Percentiles rank a stretch among this genome's conserved stretches.
Evolutionary conservation across 2,888 invertebrate species (phyloP).

Genomic region (Apantesis nais): DNA sequence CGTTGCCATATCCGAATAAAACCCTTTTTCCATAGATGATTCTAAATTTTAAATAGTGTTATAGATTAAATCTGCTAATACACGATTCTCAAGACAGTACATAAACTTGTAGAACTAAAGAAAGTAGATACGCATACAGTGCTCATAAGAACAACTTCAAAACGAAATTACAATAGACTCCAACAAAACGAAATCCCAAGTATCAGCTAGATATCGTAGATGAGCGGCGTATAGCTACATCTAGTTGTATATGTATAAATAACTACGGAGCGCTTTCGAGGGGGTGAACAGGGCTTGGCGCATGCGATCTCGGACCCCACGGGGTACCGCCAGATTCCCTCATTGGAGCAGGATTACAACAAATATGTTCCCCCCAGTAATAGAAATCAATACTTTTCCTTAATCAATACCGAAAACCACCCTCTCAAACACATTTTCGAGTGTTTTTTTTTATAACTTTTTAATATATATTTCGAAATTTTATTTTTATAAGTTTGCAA

Average conservation of each 20-base stretch:
- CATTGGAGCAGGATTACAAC: conserved; percentile 47
- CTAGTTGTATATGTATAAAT: conserved; percentile 42
- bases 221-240: conserved; percentile 18
- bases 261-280: conserved; percentile 52
- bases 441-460: background rate
- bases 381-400: conserved; percentile 58
- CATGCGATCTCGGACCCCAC: conserved; percentile 54
- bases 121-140: background rate
- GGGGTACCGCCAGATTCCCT: conserved; percentile 53
- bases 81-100: background rate
- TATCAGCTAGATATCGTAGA: conserved; percentile 14
- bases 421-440: background rate
- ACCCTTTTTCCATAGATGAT: background rate
- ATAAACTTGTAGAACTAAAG: background rate
- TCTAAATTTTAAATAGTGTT: background rate
- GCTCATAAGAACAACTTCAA: background rate
- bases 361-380: conserved; percentile 43
- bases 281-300: conserved; percentile 54
- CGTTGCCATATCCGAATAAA: background rate
- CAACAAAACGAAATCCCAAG: conserved; percentile 6
- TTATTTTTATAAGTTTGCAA: background rate
- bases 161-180: conserved; percentile 3
- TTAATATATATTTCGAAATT: background rate
- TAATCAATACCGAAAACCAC: conserved; percentile 24
- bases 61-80: background rate